Evolutionary conservation across 1,140 invertebrate species (phyloP).

Genomic region (Brachionus angularis): DNA sequence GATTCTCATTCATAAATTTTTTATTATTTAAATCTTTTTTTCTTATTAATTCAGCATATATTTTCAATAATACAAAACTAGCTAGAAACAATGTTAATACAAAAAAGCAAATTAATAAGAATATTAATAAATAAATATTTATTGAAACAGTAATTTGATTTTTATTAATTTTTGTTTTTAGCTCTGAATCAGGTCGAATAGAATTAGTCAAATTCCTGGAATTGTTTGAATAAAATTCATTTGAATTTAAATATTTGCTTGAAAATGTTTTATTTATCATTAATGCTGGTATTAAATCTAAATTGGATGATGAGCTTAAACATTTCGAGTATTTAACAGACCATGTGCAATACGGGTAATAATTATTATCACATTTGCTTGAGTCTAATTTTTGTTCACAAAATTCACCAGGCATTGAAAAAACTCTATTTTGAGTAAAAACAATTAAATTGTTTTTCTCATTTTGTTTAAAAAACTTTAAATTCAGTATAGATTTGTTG

Average conservation of each 20-base stretch:
- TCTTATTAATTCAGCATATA: not conserved
- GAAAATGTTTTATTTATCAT: too few relatives aligned
- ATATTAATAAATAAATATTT: conserved; percentile 26
- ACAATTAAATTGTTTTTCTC: not conserved
- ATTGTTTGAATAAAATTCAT: too few relatives aligned
- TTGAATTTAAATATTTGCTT: too few relatives aligned
- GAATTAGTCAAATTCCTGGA: not conserved
- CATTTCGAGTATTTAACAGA: not conserved
- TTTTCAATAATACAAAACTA: conserved; percentile 6
- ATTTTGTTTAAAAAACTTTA: conserved; percentile 15
- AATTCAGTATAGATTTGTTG: not conserved
- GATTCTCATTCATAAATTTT: too few relatives aligned
- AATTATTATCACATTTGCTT: not conserved
- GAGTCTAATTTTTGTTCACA: not conserved
- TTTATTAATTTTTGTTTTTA: not conserved
- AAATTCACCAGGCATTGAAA: not conserved
- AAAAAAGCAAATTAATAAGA: not conserved
- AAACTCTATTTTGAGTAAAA: not conserved
- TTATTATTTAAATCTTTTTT: not conserved
- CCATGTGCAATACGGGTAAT: conserved; percentile 9
- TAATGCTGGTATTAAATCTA: not conserved
- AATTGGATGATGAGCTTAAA: not conserved
- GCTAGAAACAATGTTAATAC: not conserved
- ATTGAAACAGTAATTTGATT: conserved; percentile 23
- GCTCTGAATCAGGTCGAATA: too few relatives aligned